Base-by-base conservation (phyloP, 1,140 invertebrate species). In the Hyposmocoma kahamanoa region DNA sequence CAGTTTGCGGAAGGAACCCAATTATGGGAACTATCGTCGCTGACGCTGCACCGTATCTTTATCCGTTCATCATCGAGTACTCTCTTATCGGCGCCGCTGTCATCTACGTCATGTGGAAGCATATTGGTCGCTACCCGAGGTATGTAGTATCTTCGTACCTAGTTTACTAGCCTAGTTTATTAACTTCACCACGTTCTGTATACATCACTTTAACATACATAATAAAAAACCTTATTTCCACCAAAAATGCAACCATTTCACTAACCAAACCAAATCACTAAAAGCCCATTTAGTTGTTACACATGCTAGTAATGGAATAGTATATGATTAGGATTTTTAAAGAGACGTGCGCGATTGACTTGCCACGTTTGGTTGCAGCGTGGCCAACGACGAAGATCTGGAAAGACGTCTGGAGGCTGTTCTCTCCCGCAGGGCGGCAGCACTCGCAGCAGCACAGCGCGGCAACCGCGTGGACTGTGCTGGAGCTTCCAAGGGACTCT, bases 91-190 rank as follows among this genome's bases (percentile, higher is more conserved):
- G 96, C 15, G 97, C 97, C 18, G 97, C 97, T 42, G 96, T 99
- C 18, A 93, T 99, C 65, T 99, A 98, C 79, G 95, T 98, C 34
- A 98, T 99, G 92, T 99, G 97, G 97, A 94, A 94, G 70, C 96
- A 97, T 81, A 97, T 98, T 79, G 95, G 95, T 26, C 91, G 93
- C 61, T 92, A 95, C 82, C 92, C 93, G 1, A 91, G 90, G 87
- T 90, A 86, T 65, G 18, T 36, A 17, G 15, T 17, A 15, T 17
- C 6, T 36, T 2, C 15, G 15, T 6, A n/a, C 9, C 3, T 2
- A 36, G 6, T 15, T 36, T 17, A 36, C n/a, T n/a, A n/a, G n/a
- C n/a, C n/a, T n/a, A n/a, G n/a, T n/a, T n/a, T n/a, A n/a, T n/a
- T n/a, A n/a, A n/a, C n/a, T n/a, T n/a, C n/a, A n/a, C n/a, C n/a